Evolutionary conservation across 92 coral and sea anemone genomes (phyloP).

Genomic region (Umimayanthus chanpuru): DNA sequence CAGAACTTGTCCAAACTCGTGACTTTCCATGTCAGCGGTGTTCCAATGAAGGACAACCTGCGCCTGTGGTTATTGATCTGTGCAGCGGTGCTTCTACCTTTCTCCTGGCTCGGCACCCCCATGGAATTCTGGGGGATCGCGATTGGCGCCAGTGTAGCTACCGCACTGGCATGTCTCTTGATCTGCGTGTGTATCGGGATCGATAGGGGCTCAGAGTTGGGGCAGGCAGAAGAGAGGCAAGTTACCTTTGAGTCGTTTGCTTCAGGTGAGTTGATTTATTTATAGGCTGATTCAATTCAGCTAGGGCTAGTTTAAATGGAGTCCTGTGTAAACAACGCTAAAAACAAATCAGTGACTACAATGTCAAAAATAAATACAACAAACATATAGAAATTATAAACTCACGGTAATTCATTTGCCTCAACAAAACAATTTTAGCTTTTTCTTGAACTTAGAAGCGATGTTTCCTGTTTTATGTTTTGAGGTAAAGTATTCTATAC

Average conservation of each 20-base stretch:
- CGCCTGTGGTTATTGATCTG: conserved; percentile 87
- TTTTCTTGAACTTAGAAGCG: too few relatives aligned
- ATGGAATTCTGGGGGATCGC: conserved; percentile 97
- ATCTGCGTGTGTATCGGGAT: conserved; percentile 75
- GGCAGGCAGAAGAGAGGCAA: conserved; percentile 51
- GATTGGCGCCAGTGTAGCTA: conserved; percentile 83
- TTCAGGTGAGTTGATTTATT: conserved; percentile 71
- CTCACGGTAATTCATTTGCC: too few relatives aligned
- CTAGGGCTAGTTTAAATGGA: too few relatives aligned
- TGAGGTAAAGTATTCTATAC: too few relatives aligned
- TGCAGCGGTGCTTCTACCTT: conserved; percentile 78
- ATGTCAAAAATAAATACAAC: too few relatives aligned
- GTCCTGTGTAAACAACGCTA: too few relatives aligned
- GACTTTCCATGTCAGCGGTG: conserved; percentile 55
- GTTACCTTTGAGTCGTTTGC: conserved; percentile 77
- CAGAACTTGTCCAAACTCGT: conserved; percentile 78
- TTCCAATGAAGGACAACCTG: conserved; percentile 55
- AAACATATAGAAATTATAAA: too few relatives aligned
- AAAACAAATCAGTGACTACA: too few relatives aligned
- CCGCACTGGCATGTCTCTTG: conserved; percentile 85
- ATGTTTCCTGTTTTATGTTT: too few relatives aligned
- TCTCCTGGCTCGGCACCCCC: conserved; percentile 95
- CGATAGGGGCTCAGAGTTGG: conserved; percentile 66
- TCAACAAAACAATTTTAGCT: too few relatives aligned
- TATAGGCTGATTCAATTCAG: too few relatives aligned